phyloP scores from a whole-genome alignment of 2,113 vertebrate genomes.

The Rhipidura dahli region DNA sequence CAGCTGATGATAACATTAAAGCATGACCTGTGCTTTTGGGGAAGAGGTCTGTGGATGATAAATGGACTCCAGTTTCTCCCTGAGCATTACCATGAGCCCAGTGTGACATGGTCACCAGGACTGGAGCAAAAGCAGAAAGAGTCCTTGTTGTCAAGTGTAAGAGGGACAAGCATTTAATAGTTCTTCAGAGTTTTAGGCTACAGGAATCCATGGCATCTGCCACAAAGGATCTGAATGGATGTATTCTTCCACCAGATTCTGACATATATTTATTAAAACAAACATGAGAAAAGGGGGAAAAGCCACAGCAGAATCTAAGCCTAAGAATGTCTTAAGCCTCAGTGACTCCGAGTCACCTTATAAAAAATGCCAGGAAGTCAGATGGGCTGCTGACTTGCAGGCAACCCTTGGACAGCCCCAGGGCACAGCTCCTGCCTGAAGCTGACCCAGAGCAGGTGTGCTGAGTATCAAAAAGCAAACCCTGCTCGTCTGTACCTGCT shows the following conservation, averaged over 20 bases:
- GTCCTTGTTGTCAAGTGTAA: background rate
- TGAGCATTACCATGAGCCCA: background rate
- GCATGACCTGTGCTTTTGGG: background rate
- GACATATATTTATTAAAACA: background rate
- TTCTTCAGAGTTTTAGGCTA: background rate
- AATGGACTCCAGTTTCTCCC: background rate
- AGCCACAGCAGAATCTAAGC: background rate
- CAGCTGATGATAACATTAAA: background rate
- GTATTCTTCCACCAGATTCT: background rate
- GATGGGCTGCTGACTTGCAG: background rate
- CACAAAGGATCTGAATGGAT: background rate
- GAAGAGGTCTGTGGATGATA: background rate
- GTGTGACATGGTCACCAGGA: background rate
- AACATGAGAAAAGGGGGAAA: background rate
- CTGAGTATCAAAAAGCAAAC: background rate
- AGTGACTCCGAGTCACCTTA: background rate
- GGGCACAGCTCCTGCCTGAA: background rate
- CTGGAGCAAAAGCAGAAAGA: background rate
- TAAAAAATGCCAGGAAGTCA: background rate
- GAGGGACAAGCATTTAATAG: background rate
- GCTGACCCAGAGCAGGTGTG: background rate
- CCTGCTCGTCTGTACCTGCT: accelerated
- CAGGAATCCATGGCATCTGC: background rate
- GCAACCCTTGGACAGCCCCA: accelerated
- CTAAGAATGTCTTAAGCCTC: background rate